phyloP scores from a whole-genome alignment of 2,888 invertebrate genomes.

The Tipula lateralis region DNA sequence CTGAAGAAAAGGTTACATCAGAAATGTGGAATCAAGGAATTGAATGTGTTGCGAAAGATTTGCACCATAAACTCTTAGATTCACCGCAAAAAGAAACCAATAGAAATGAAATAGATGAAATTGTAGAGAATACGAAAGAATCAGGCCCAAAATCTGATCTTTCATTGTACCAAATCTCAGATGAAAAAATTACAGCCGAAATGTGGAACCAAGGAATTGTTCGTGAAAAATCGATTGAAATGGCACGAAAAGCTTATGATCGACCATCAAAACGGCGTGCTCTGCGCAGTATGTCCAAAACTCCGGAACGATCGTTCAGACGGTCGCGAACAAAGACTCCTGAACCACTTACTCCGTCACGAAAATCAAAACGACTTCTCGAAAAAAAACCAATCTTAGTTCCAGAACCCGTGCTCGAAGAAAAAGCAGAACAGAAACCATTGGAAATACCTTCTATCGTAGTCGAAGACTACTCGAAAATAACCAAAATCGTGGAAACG shows the following conservation, averaged over 20 bases:
- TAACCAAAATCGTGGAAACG: background rate
- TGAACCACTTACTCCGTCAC: slow-evolving; percentile 30
- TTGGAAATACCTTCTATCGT: background rate
- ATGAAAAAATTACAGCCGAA: background rate
- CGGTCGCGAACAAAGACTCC: slow-evolving; percentile 14
- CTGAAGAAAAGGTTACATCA: background rate
- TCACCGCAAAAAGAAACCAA: too few species aligned
- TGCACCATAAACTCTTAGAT: too few species aligned
- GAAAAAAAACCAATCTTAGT: background rate
- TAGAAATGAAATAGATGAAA: background rate
- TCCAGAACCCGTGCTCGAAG: background rate
- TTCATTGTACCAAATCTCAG: background rate
- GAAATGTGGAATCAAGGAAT: slow-evolving; percentile 20
- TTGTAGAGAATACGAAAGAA: background rate
- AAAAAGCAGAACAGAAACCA: background rate
- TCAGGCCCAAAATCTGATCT: background rate
- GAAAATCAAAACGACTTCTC: slow-evolving; percentile 30
- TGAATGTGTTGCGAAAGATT: background rate
- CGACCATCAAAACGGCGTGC: background rate
- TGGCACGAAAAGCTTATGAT: background rate
- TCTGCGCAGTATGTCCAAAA: slow-evolving; percentile 33
- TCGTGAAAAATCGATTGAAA: background rate
- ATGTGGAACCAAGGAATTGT: background rate
- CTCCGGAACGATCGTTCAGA: slow-evolving; percentile 31
- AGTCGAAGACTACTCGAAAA: background rate